Base-by-base conservation (phyloP, 1,140 invertebrate genomes). In the Andricus grossulariae region DNA sequence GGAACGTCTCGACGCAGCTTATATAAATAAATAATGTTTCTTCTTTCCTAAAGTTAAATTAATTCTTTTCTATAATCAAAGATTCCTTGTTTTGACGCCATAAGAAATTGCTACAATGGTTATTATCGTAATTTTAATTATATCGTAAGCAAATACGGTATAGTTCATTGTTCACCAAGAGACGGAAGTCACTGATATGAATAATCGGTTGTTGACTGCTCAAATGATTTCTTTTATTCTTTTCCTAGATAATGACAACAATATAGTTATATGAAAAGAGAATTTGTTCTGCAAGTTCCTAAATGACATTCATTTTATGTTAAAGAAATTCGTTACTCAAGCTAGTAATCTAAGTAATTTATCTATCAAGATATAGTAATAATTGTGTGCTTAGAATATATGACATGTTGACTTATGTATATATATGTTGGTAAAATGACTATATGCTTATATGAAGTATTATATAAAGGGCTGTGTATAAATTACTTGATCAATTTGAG, bases 141-240 rank as follows among this genome's bases (percentile, higher is more conserved):
- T 18, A 55, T 55, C 52, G 55, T 25, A 60, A 15, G 55, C 10
- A 21, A 25, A 60, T 60, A 60, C n/a, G 55, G 19, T 72, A 60
- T 60, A 21, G 25, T 60, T 60, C 8, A 25, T 60, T 60, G 55
- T 72, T 71, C 39, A 75, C 55, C 10, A 72, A 45, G 50, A 74
- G 80, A 52, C 73, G 80, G 77, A 83, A 83, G 75, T 21, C 45
- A n/a, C 52, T 15, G 86, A 86, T 87, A 87, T 80, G 52, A 49
- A 11, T 80, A 85, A 88, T 87, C 86, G 85, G 85, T 88, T 86
- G 83, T 86, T 88, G 84, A 87, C 85, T 82, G 75, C 82, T 73
- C 81, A 84, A 80, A 76, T 15, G 5, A 11, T 18, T 72, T 15
- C 71, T 80, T 50, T 76, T 73, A 73, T 52, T 76, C 13, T 72